Evolutionary conservation across 1,140 invertebrate species (phyloP), one percentile per base, ranked within the genome.

Genomic region (Dendrolimus punctatus): DNA sequence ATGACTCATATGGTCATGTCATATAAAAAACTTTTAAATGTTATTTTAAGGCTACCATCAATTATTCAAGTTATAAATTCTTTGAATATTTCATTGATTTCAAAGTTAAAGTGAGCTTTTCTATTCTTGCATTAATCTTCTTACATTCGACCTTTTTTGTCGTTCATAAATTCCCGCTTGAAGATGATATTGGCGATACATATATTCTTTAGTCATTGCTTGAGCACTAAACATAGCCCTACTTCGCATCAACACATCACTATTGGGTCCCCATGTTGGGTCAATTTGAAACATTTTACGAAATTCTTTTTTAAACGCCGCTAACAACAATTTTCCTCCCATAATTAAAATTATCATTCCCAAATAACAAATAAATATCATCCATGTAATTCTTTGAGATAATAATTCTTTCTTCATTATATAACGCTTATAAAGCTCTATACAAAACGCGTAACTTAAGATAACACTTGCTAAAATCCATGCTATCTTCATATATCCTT

Each of bases 171-270:
- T 79, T 5, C 80, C 79, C 4, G 80, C 82, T 40, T 82, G 74
- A 4, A 85, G 66, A 44, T 81, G 80, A 42, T 85, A 81, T 54
- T 85, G 82, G 0, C 82, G 62, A 53, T 85, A 85, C 60, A 85
- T 72, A 50, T 84, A 85, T 57, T 85, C 82, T 51, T 84, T 84
- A 9, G 82, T 85, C 82, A 85, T 85, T 0, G 82, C 82, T 55
- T 84, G 80, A 1, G 79, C 79, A 0, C 72, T 69, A 55, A 85
- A 85, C 80, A 85, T 84, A 0, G 71, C 71, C 44, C 80, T 66
- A 54, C 82, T 85, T 6, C 80, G 67, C 52, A 69, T 66, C 36
- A 85, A 58, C 5, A 82, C 8, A 5, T 76, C 73, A 46, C 49
- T 64, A 10, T 55, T 64, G 1, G 80, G 82, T 0, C 80, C 80